A percentile compares a stretch with the other conserved stretches of the same genome.
phyloP scores from a whole-genome alignment of 2,113 vertebrate species.

The Acanthisitta chloris region DNA sequence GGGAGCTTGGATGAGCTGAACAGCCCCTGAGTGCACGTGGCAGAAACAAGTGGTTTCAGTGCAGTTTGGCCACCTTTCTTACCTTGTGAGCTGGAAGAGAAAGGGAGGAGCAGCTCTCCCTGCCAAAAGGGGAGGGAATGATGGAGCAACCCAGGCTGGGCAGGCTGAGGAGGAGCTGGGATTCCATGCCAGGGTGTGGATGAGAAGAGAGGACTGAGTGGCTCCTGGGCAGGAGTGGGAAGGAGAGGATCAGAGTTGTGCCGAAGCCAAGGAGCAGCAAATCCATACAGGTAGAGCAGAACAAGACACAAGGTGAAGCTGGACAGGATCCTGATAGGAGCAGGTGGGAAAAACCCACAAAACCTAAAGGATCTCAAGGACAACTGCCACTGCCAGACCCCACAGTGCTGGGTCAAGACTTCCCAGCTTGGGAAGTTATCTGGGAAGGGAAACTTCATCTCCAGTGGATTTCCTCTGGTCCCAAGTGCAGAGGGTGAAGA shows the following conservation, averaged over 20 bases:
- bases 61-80: not conserved
- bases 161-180: not conserved
- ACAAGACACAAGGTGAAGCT: not conserved
- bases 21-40: rapidly evolving
- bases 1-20: not conserved
- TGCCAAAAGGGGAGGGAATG: not conserved
- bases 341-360: not conserved
- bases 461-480: not conserved
- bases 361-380: not conserved
- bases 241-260: not conserved
- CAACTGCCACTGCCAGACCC: not conserved
- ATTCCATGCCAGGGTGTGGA: not conserved
- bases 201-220: not conserved
- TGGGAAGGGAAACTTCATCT: not conserved
- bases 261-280: not conserved
- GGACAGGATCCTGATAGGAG: not conserved
- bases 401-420: not conserved
- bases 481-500: not conserved
- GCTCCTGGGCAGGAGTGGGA: not conserved
- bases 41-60: not conserved
- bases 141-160: too few relatives aligned
- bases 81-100: not conserved
- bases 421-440: not conserved
- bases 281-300: not conserved
- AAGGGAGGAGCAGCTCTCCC: not conserved